Evolutionary conservation across 1,140 invertebrate genomes (phyloP).

Genomic region (Oryzaephilus surinamensis): DNA sequence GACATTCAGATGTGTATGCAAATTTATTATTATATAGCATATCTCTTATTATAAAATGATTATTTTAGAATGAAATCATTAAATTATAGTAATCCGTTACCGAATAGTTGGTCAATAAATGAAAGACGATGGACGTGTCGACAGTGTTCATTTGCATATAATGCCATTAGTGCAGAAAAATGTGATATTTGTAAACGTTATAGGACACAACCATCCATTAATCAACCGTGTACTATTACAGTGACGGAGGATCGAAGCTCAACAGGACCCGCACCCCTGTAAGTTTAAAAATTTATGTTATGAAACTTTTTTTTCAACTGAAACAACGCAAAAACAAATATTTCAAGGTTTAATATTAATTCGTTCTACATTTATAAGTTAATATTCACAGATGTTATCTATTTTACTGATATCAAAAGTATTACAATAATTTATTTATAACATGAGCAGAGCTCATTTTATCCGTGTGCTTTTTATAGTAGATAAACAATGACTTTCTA

Average conservation of each 20-base stretch:
- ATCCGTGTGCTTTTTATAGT: neutral
- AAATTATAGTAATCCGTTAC: conserved; percentile 14
- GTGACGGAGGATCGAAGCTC: conserved; percentile 46
- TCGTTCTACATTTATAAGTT: no score
- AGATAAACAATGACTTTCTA: conserved; percentile 5
- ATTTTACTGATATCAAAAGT: no score
- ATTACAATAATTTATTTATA: no score
- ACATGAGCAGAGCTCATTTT: no score
- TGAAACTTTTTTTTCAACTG: no score
- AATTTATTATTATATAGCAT: neutral
- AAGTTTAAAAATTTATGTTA: conserved; percentile 8
- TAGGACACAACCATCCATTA: conserved; percentile 50
- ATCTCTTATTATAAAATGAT: neutral
- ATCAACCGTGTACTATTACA: conserved; percentile 55
- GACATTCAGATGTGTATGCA: conserved; percentile 28
- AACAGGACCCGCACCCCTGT: conserved; percentile 1
- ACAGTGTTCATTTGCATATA: conserved; percentile 80
- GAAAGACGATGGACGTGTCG: conserved; percentile 74
- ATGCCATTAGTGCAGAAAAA: conserved; percentile 61
- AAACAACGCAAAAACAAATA: no score
- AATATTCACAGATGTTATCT: no score
- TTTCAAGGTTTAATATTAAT: no score
- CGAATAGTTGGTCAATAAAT: conserved; percentile 23
- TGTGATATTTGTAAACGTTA: conserved; percentile 71
- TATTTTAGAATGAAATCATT: conserved; percentile 21